phyloP scores from a whole-genome alignment of 2,888 invertebrate species.

The Melanostoma scalare region DNA sequence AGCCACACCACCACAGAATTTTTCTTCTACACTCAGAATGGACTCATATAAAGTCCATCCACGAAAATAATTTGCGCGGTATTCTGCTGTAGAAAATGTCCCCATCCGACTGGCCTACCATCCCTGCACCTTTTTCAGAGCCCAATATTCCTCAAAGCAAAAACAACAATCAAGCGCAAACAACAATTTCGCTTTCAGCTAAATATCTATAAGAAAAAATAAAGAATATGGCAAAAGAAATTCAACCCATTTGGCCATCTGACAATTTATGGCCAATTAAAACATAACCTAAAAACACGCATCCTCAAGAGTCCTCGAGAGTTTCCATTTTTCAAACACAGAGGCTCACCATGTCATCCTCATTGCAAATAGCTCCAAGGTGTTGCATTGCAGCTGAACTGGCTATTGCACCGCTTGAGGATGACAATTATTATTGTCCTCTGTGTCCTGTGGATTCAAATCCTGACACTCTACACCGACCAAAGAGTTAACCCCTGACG shows the following conservation, averaged over 20 bases:
- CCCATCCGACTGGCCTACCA: too few relatives aligned
- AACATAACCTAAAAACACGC: slow-evolving; percentile 81
- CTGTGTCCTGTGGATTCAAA: slow-evolving; percentile 80
- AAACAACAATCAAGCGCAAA: slow-evolving; percentile 7
- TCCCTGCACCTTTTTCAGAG: too few relatives aligned
- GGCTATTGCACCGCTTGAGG: slow-evolving; percentile 39
- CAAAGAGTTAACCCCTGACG: slow-evolving; percentile 70
- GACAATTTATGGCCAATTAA: slow-evolving; percentile 79
- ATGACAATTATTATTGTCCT: slow-evolving; percentile 58
- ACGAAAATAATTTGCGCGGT: too few relatives aligned
- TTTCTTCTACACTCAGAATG: too few relatives aligned
- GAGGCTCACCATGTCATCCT: slow-evolving; percentile 57
- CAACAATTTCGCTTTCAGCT: slow-evolving; percentile 36
- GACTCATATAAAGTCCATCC: too few relatives aligned
- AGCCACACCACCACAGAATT: too few relatives aligned
- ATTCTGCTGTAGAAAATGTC: too few relatives aligned
- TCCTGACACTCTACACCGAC: slow-evolving; percentile 80
- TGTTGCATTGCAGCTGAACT: slow-evolving; percentile 57
- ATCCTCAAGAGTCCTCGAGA: slow-evolving; percentile 68
- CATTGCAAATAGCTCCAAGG: slow-evolving; percentile 60
- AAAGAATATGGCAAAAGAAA: slow-evolving; percentile 20
- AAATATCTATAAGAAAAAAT: slow-evolving; percentile 7
- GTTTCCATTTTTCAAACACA: slow-evolving; percentile 58
- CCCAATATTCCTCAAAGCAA: background rate
- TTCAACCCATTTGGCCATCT: slow-evolving; percentile 60